Conservation (phyloP, 2,888 invertebrate genomes). For the Acleris holmiana region DNA sequence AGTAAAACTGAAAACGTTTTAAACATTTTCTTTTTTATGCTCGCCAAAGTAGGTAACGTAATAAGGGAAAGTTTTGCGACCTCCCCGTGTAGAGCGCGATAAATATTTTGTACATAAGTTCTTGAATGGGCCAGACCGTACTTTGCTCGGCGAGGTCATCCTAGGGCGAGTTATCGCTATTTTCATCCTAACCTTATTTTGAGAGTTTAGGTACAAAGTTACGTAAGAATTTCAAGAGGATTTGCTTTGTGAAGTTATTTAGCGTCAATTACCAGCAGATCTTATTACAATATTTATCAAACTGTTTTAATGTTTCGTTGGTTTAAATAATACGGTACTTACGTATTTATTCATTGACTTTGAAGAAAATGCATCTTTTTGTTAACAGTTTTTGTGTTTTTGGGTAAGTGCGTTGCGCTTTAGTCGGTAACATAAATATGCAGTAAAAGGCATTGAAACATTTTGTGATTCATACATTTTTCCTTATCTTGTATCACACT, state of each 20-base stretch:
- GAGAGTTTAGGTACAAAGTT: conserved; percentile 13
- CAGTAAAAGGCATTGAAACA: too few species aligned
- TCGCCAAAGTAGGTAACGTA: conserved; percentile 23
- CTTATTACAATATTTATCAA: too few species aligned
- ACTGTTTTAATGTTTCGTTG: too few species aligned
- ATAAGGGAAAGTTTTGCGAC: conserved; percentile 25
- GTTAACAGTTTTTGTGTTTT: too few species aligned
- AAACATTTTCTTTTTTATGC: conserved; percentile 7
- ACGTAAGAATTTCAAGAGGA: neutral
- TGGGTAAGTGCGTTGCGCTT: too few species aligned
- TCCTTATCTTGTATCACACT: too few species aligned
- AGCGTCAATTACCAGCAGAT: too few species aligned
- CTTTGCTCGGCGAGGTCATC: conserved; percentile 24
- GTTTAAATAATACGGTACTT: too few species aligned
- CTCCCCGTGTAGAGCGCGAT: conserved; percentile 21
- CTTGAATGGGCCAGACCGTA: conserved; percentile 29
- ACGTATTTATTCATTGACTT: too few species aligned
- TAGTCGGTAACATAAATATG: too few species aligned
- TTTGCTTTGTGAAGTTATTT: neutral
- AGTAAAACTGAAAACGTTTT: neutral
- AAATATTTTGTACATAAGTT: conserved; percentile 36
- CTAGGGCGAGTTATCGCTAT: conserved; percentile 24
- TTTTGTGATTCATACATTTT: too few species aligned
- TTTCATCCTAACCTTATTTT: conserved; percentile 29
- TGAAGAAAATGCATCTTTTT: too few species aligned